Base-by-base conservation (phyloP, 1,140 invertebrate genomes). In the Liolophura sinensis region DNA sequence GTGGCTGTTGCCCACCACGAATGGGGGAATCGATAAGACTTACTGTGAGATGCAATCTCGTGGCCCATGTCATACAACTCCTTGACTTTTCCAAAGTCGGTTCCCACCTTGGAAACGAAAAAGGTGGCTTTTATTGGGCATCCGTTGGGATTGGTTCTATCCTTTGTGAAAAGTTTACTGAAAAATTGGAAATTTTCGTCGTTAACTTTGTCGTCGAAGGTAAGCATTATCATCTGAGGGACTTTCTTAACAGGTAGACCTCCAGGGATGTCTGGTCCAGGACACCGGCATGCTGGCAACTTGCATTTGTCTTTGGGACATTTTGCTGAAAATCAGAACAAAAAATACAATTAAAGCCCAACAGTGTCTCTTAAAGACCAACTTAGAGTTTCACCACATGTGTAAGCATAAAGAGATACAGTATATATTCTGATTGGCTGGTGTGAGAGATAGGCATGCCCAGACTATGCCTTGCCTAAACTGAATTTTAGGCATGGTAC, bases 211-310 rank as follows among this genome's bases (percentile, higher is more conserved):
- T 97, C 95, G 80, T 97, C 95, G 79, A 98, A 97, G 22, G 94
- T 97, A 75, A 98, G 93, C 67, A 94, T 96, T 78, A 98, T 92
- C 95, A 98, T 97, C 87, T 96, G 94, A 0, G 96, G 96, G n/a
- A 60, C 67, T 18, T 78, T 66, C 14, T 71, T 60, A 1, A 69
- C 63, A 15, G 73, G 60, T 52, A 82, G 48, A 52, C 75, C 91
- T 16, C 92, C 92, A 51, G 94, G 94, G 70, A 94, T 92, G 54
- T 94, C 68, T 1, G 64, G 55, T 12, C 71, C 67, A 9, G 69
- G 58, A 48, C 73, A 75, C 9, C 65, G 63, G 40, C 73, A 75
- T 48, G 72, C 56, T 15, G 73, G 73, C 15, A 71, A 67, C 48
- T 67, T 31, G 48, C 73, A 75, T 18, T 64, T 73, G 6, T 48